Base-by-base conservation (phyloP, 2,888 invertebrate species). In the Yponomeuta malinellus region DNA sequence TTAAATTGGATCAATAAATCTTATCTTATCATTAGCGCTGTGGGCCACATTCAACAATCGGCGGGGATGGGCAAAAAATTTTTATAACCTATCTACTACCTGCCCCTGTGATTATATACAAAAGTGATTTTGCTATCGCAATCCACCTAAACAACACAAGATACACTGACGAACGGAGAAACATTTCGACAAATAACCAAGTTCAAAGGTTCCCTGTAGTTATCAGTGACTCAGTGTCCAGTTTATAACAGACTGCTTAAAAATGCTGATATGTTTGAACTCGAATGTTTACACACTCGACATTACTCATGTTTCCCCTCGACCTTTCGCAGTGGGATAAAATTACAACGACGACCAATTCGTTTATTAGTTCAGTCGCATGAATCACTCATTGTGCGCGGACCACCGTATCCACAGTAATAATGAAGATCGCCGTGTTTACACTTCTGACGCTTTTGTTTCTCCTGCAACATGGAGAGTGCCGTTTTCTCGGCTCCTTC, bases 261-360 rank as follows among this genome's bases (percentile, higher is more conserved):
- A 59, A 59, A 15, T 59, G 52, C 52, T 59, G 52, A 59, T 59
- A 59, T 43, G 43, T 1, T 59, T 59, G 52, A 59, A 59, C 15
- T 59, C 0, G 15, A 59, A 59, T 59, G 52, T 59, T 59, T 59
- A 59, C 15, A 15, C 15, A 59, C 52, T 15, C 52, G 8, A 59
- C 52, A 59, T 68, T 68, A 69, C 52, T 69, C 71, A 63, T 69
- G 33, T 48, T 63, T 72, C 79, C 80, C 83, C 83, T 88, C 88
- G 86, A 87, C 86, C 88, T 78, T 78, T 74, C 76, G 75, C 74
- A 76, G 72, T 73, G 79, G 77, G 79, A 84, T 84, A 83, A n/a
- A 79, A 83, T 81, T 80, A 81, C 79, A 74, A 76, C 75, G 75
- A 74, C 76, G 77, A 59, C 15, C 52, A 59, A 59, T 8, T 76